Conservation (phyloP, 2,888 invertebrate genomes). For the Drosophila seclusa region DNA sequence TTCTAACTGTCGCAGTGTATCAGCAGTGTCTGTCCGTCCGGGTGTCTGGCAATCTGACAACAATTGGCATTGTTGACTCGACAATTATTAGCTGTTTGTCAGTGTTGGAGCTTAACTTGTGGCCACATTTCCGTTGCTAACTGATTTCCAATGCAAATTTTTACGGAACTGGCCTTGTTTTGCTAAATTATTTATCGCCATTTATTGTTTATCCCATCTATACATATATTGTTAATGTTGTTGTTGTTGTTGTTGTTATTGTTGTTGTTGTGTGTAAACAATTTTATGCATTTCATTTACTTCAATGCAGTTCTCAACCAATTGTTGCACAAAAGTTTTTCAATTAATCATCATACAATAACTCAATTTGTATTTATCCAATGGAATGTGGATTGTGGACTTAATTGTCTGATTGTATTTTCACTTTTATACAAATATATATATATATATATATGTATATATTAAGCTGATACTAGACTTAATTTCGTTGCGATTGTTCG, state of each 20-base stretch:
- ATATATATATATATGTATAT: neutral
- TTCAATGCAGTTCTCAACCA: slow-evolving; percentile 38
- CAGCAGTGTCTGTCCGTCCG: neutral
- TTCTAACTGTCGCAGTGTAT: slow-evolving; percentile 11
- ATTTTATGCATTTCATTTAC: slow-evolving; percentile 11
- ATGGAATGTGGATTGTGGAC: slow-evolving; percentile 10
- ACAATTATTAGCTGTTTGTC: slow-evolving; percentile 64
- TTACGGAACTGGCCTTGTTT: slow-evolving; percentile 72
- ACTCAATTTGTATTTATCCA: slow-evolving; percentile 24
- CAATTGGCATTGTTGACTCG: slow-evolving; percentile 62
- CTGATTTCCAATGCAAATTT: slow-evolving; percentile 64
- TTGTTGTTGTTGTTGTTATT: too few relatives aligned
- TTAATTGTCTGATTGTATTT: slow-evolving; percentile 16
- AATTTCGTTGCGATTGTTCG: slow-evolving; percentile 16
- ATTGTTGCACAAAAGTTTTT: slow-evolving; percentile 40
- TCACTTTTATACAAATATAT: neutral
- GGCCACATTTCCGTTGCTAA: slow-evolving; percentile 71
- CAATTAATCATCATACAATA: slow-evolving; percentile 1
- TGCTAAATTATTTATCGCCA: slow-evolving; percentile 6
- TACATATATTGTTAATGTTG: too few relatives aligned
- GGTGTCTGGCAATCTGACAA: slow-evolving; percentile 26
- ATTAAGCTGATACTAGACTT: neutral
- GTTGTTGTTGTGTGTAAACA: slow-evolving; percentile 19
- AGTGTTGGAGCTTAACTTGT: slow-evolving; percentile 36
- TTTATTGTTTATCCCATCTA: slow-evolving; percentile 15